phyloP scores from a whole-genome alignment of 2,797 vertebrate genomes.

The Ambastaia sidthimunki region DNA sequence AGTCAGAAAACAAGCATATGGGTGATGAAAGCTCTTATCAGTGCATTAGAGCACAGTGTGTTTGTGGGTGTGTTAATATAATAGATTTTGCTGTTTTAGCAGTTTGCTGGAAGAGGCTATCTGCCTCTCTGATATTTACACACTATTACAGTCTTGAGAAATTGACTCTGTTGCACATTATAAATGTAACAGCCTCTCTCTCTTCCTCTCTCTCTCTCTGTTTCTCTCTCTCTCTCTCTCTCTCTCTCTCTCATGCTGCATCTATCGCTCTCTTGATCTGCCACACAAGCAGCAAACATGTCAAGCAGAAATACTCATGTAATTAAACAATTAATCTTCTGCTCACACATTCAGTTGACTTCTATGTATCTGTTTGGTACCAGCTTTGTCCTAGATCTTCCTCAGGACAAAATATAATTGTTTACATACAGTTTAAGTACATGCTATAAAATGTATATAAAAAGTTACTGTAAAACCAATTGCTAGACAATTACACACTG shows the following conservation, averaged over 20 bases:
- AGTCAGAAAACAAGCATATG: constrained; percentile 37
- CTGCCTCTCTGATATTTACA: constrained; percentile 45
- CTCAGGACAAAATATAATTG: no score
- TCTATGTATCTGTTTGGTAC: not conserved
- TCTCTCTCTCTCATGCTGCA: not conserved
- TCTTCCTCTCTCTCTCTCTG: not conserved
- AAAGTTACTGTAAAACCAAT: no score
- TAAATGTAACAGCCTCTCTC: not conserved
- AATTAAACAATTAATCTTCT: no score
- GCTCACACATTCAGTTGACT: not conserved
- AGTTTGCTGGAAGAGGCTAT: constrained; percentile 11
- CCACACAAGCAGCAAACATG: not conserved
- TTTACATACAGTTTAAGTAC: no score
- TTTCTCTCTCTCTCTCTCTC: not conserved
- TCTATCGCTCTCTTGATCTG: not conserved
- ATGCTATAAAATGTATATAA: no score
- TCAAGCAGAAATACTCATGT: no score
- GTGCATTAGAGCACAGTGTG: constrained; percentile 39
- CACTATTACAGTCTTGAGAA: constrained; percentile 41
- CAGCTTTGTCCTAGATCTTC: not conserved
- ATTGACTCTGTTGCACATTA: constrained; percentile 32
- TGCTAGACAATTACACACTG: no score
- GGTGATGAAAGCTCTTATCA: constrained; percentile 44
- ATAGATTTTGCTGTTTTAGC: constrained; percentile 42
- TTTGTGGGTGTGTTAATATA: constrained; percentile 30